These are phyloP conservation scores for Novumbra hubbsi DNA, from an alignment of 2,797 vertebrate genomes.

Conservation along the genomic window DNA sequence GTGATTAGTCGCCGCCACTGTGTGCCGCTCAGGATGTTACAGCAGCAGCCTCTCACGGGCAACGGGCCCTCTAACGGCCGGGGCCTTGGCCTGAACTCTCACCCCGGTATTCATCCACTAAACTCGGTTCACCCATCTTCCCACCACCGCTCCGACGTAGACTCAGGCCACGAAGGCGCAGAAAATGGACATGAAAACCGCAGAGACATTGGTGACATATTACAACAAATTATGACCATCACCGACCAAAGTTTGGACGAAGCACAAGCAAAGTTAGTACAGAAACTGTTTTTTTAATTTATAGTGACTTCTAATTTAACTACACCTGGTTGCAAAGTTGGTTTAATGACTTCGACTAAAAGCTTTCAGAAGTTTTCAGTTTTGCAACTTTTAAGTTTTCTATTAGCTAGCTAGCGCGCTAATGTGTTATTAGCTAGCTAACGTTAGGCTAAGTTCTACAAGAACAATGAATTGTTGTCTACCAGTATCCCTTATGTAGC, in stretches of 20 bases:
- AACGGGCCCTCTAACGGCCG: slow-evolving; percentile 77
- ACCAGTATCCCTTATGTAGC: no score
- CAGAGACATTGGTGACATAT: slow-evolving; percentile 89
- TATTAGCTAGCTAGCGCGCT: slow-evolving; percentile 4
- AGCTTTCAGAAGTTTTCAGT: background rate
- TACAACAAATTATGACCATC: slow-evolving; percentile 96
- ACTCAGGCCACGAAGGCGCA: slow-evolving; percentile 78
- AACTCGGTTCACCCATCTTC: slow-evolving; percentile 68
- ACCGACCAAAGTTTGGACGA: slow-evolving; percentile 97
- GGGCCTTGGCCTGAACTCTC: slow-evolving; percentile 72
- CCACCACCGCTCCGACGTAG: slow-evolving; percentile 72
- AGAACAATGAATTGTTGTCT: no score
- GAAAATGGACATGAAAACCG: slow-evolving; percentile 84
- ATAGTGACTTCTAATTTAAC: background rate
- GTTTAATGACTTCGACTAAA: background rate
- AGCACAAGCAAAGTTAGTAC: slow-evolving; percentile 90
- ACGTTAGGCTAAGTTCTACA: no score
- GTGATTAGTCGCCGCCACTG: slow-evolving; percentile 70
- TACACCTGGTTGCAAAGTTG: background rate
- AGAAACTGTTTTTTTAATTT: slow-evolving; percentile 9
- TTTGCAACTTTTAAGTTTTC: background rate
- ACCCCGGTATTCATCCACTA: slow-evolving; percentile 75
- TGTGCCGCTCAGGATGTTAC: slow-evolving; percentile 77
- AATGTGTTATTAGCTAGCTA: slow-evolving; percentile 4
- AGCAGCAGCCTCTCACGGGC: slow-evolving; percentile 80